phyloP scores from a whole-genome alignment of 2,888 invertebrate genomes.

The Tricholauxania praeusta region DNA sequence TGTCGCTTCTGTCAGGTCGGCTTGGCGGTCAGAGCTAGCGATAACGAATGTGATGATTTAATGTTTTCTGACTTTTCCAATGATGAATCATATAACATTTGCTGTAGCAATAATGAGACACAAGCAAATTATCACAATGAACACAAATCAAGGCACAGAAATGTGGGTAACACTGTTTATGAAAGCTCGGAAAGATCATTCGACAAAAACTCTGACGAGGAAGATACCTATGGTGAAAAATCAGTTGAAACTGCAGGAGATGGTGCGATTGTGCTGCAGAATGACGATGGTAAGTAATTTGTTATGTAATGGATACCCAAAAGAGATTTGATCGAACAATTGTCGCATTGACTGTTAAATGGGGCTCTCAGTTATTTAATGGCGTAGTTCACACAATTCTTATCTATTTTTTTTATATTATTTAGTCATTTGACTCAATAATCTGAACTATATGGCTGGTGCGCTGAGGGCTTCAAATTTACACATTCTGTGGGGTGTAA shows the following conservation, averaged over 20 bases:
- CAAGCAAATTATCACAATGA: constrained; percentile 27
- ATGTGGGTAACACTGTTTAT: constrained; percentile 38
- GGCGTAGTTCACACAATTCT: too few relatives aligned
- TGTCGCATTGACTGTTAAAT: too few relatives aligned
- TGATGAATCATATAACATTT: constrained; percentile 73
- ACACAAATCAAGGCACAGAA: constrained; percentile 36
- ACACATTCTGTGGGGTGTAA: too few relatives aligned
- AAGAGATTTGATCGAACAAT: too few relatives aligned
- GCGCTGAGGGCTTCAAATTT: too few relatives aligned
- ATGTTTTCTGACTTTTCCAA: constrained; percentile 65
- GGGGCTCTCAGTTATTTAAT: too few relatives aligned
- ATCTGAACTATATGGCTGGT: too few relatives aligned
- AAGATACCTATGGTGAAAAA: not conserved
- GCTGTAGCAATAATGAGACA: constrained; percentile 69
- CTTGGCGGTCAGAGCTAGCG: constrained; percentile 71
- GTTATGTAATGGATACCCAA: too few relatives aligned
- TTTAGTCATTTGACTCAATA: too few relatives aligned
- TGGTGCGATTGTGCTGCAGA: constrained; percentile 53
- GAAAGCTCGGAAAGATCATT: not conserved
- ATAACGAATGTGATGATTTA: constrained; percentile 71
- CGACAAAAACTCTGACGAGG: not conserved
- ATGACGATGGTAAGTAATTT: constrained; percentile 53
- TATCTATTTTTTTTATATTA: too few relatives aligned
- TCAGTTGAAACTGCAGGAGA: constrained; percentile 36
- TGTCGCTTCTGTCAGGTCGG: constrained; percentile 77